Evolutionary conservation across 2,888 invertebrate genomes (phyloP).

Genomic region (Sphaeridia pumilis): DNA sequence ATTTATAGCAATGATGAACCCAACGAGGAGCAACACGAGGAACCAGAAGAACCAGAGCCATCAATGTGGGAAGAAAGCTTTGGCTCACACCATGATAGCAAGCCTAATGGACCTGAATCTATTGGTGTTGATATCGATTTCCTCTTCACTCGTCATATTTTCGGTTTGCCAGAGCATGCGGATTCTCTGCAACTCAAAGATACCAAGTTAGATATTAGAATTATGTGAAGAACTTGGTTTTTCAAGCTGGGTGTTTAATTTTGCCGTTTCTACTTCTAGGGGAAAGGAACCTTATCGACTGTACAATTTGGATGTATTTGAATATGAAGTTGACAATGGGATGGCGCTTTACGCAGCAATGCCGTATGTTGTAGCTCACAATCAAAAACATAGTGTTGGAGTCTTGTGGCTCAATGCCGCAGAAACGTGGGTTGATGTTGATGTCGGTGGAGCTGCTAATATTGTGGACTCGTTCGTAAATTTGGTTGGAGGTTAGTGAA

Average conservation of each 20-base stretch:
- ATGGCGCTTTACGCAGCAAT: conserved; percentile 96
- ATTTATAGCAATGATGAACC: conserved; percentile 39
- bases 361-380: conserved; percentile 86
- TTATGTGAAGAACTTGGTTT: too few species aligned
- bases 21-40: conserved; percentile 16
- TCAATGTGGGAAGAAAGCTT: conserved; percentile 92
- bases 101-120: conserved; percentile 88
- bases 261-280: too few species aligned
- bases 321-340: conserved; percentile 84
- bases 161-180: conserved; percentile 96
- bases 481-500: conserved; percentile 51
- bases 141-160: conserved; percentile 78
- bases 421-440: conserved; percentile 96
- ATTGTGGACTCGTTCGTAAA: conserved; percentile 77
- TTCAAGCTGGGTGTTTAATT: too few species aligned
- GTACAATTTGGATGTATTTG: conserved; percentile 96
- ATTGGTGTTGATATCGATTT: conserved; percentile 88
- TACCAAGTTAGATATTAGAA: conserved; percentile 61
- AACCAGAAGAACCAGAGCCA: conserved; percentile 48
- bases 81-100: conserved; percentile 85
- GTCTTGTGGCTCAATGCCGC: conserved; percentile 96
- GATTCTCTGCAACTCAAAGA: conserved; percentile 74
- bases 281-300: conserved; percentile 82
- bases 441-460: conserved; percentile 44
- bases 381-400: conserved; percentile 53